Base-by-base conservation (phyloP, 2,797 vertebrate species). In the Chiloscyllium punctatum region DNA sequence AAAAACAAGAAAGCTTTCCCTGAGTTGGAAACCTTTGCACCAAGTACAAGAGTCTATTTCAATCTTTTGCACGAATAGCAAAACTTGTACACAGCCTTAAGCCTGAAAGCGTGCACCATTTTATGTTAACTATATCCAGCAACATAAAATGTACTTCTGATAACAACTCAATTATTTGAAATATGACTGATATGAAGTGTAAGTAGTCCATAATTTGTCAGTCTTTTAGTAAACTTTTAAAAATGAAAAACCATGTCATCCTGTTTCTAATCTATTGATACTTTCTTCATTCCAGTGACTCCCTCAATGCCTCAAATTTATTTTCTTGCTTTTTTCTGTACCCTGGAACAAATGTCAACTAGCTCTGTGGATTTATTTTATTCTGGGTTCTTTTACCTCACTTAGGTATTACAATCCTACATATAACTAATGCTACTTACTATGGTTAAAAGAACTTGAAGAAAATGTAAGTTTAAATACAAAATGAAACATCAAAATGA, bases 341-440 rank as follows among this genome's bases (percentile, higher is more conserved):
- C 66, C 23, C 66, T 42, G 62, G 6, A 68, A 68, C 68, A 69
- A 42, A 68, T 25, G 37, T n/a, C 90, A 68, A 68, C 62, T 8
- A 69, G 8, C 66, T 25, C 18, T 69, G 37, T 42, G n/a, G n/a
- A 42, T 92, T 92, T 69, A 92, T 92, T 62, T 92, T 92, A 92
- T 68, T 69, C 25, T 37, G 33, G n/a, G n/a, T 3, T 21, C 66
- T 69, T 27, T 92, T 92, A 92, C 92, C 90, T 23, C 25, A 69
- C 42, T 37, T 92, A 37, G 62, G 30, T 90, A 7, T 92, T 68
- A 18, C 33, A 92, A 37, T 92, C 90, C 68, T 66, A 91, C 37
- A 66, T 68, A 92, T 68, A 92, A 37, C 23, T 23, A 66, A 62
- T 92, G 88, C 88, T 91, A 42, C 90, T 92, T 92, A 66, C 62